Evolutionary conservation across 2,797 vertebrate genomes (phyloP), one percentile per base, ranked within the genome.

Genomic region (Philypnodon macrostomus): DNA sequence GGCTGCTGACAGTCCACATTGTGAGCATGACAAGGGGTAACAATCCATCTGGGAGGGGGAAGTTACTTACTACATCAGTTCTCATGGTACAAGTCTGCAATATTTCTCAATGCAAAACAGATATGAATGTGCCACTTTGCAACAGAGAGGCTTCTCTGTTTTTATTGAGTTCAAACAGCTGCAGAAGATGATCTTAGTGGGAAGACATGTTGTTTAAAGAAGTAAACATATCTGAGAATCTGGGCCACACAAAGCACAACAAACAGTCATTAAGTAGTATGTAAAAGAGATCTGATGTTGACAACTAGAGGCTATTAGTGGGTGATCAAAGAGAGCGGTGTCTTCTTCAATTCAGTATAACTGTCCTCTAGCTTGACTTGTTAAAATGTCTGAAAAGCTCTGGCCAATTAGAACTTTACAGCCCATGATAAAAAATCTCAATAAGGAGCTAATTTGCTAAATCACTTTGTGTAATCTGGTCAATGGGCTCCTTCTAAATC

Each of bases 1-100:
- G 86, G 77, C 79, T 56, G 41, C 86, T 91, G 90, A 91, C 86
- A 91, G 87, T 87, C 88, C 87, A 90, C 91, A 91, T 91, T 92
- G 91, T 93, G 87, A 88, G 82, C 80, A 89, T 77, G 85, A 89
- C 91, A 91, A 89, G 89, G 5, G 85, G 77, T 82, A 60, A 65
- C 83, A 77, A 89, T 91, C 90, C 89, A 89, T 89, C 85, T 88
- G 79, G 73, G 82, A 85, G 84, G 85, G 86, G 85, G 83, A 73
- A 80, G 75, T 85, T 81, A 75, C 73, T 90, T 81, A 84, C 81
- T 80, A 86, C 83, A 85, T 87, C 74, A 85, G 87, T 87, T 87
- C 84, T 88, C 83, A 87, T 86, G 84, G 81, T 75, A 77, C 72
- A 79, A 74, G 59, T 76, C 85, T 81, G 79, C 79, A 81, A 88